Evolutionary conservation across 1,140 invertebrate species (phyloP).

Genomic region (Halesus radiatus): DNA sequence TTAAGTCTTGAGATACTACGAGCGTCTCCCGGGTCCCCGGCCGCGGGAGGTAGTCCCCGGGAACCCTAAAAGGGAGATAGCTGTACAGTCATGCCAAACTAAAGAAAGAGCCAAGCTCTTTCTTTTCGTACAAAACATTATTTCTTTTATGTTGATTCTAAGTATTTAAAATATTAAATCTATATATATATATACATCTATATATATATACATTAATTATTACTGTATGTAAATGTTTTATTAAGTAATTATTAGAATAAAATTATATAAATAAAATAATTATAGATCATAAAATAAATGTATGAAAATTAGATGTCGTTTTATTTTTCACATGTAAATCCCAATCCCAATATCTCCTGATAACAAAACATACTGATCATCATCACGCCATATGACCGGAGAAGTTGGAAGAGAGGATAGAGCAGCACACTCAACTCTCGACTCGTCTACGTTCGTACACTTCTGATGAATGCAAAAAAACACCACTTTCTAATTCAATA

Average conservation of each 20-base stretch:
- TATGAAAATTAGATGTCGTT: constrained; percentile 79
- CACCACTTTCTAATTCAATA: too few species aligned
- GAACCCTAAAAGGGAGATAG: too few species aligned
- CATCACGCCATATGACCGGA: too few species aligned
- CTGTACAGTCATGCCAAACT: background rate
- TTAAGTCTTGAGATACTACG: constrained; percentile 37
- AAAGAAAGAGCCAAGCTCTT: background rate
- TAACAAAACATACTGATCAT: too few species aligned
- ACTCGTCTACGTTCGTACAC: too few species aligned
- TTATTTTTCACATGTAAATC: constrained; percentile 68
- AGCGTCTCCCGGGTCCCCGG: too few species aligned
- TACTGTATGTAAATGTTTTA: constrained; percentile 58
- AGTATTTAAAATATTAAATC: constrained; percentile 50
- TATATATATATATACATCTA: constrained; percentile 50
- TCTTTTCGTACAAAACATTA: constrained; percentile 52
- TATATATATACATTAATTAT: constrained; percentile 52
- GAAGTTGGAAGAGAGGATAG: too few species aligned
- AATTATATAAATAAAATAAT: constrained; percentile 66
- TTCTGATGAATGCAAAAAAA: too few species aligned
- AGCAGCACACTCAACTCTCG: too few species aligned
- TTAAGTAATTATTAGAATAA: constrained; percentile 61
- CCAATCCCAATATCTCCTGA: too few species aligned
- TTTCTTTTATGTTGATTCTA: constrained; percentile 54
- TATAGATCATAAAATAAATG: constrained; percentile 61
- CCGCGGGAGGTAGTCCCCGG: too few species aligned